Conservation (phyloP, 2,797 vertebrate genomes). For the Manis crassicaudata region DNA sequence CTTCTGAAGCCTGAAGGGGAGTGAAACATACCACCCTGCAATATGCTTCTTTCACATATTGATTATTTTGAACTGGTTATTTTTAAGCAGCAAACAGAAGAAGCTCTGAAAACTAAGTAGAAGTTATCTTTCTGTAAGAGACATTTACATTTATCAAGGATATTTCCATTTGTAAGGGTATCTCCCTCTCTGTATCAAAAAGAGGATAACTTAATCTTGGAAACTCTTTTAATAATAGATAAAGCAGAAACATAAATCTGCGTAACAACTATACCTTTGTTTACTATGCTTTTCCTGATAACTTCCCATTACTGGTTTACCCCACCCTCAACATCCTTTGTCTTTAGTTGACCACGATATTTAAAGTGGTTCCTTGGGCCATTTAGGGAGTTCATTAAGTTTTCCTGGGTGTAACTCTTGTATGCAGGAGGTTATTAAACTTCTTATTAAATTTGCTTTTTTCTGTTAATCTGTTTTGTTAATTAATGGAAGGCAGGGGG, state of each 20-base stretch:
- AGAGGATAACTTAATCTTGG: not conserved
- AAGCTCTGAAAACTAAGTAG: not conserved
- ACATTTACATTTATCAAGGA: not conserved
- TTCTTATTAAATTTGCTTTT: not conserved
- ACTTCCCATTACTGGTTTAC: not conserved
- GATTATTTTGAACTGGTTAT: not conserved
- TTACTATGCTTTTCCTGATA: not conserved
- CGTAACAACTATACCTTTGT: not conserved
- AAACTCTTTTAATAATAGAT: not conserved
- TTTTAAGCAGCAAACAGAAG: not conserved
- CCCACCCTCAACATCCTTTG: not conserved
- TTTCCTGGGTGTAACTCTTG: not conserved
- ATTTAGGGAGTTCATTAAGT: not conserved
- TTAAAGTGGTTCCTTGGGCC: not conserved
- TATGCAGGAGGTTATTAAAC: not conserved
- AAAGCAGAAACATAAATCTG: not conserved
- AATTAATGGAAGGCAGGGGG: not conserved
- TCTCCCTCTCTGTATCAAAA: not conserved
- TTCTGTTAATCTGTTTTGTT: not conserved
- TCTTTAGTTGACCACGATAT: not conserved
- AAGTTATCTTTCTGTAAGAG: not conserved
- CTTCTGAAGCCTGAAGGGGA: not conserved
- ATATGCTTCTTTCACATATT: not conserved
- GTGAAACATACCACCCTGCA: not conserved
- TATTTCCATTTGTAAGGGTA: not conserved